Evolutionary conservation across 2,888 invertebrate genomes (phyloP).

Genomic region (Oxycera nigricornis): DNA sequence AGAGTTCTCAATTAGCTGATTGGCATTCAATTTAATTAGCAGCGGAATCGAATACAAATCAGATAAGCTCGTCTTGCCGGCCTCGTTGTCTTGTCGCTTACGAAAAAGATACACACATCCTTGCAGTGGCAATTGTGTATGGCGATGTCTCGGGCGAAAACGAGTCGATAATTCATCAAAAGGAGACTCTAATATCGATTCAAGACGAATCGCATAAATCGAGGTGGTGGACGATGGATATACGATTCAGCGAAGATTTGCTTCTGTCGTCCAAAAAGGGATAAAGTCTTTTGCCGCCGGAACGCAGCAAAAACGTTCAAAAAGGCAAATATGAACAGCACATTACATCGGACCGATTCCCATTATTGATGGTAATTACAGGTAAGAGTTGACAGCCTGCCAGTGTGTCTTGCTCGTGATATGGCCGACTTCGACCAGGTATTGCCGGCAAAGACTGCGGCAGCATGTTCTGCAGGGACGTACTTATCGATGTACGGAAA

Average conservation of each 20-base stretch:
- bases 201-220: conserved; percentile 34
- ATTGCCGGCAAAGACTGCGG: neutral
- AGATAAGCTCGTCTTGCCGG: conserved; percentile 21
- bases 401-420: conserved; percentile 5
- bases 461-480: neutral
- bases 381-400: conserved; percentile 40
- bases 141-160: neutral
- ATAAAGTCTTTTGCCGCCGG: conserved; percentile 7
- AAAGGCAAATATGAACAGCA: conserved; percentile 38
- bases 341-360: conserved; percentile 41
- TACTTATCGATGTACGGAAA: neutral
- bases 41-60: conserved; percentile 38
- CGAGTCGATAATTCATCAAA: conserved; percentile 36
- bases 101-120: conserved; percentile 2
- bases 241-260: conserved; percentile 11
- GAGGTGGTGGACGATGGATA: conserved; percentile 13
- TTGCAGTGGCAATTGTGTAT: conserved; percentile 4
- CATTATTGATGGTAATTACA: conserved; percentile 44
- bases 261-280: conserved; percentile 28
- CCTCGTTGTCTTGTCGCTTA: conserved; percentile 15
- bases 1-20: conserved; percentile 41
- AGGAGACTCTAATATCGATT: conserved; percentile 32
- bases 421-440: neutral
- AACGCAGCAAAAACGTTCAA: conserved; percentile 30
- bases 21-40: conserved; percentile 42